Base-by-base conservation (phyloP, 92 coral and sea anemone genomes). In the Diadumene lineata region DNA sequence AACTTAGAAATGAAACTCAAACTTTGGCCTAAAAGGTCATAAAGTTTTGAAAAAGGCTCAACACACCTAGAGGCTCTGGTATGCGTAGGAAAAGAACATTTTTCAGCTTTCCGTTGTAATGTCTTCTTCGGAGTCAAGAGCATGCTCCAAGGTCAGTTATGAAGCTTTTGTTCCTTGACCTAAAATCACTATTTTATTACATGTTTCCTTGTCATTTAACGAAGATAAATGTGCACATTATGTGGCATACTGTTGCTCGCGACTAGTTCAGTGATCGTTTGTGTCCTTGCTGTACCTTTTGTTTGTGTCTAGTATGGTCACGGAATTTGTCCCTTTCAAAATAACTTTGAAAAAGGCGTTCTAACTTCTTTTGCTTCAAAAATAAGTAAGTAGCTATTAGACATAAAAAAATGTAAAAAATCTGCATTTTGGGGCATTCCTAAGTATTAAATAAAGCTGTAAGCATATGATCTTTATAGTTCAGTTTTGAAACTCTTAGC, bases 1-100 rank as follows among this genome's bases (percentile, higher is more conserved):
- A 34, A 67, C 72, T 26, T 25, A 69, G 32, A 51, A 22, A 26
- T 69, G 60, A 34, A 69, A 50, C 38, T 69, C 62, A 46, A 29
- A 34, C 28, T 69, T 50, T 69, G 15, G 74, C 57, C 34, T 51
- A 44, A 16, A n/a, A 48, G 74, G 74, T 69, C 74, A 69, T 51
- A 69, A 69, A 44, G 38, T 27, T 69, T 48, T 69, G 34, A 23
- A 44, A 44, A 60, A 60, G 26, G 26, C 65, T 30, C 17, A 60
- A 60, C 65, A 60, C 65, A 60, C 65, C 65, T 60, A 60, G n/a
- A 23, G 32, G 29, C 4, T 60, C 32, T 60, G 65, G 65, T 23
- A 60, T 60, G 65, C 65, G 26, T 23, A 60, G 65, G 65, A 60
- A 60, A 60, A 26, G 65, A 27, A 7, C 17, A 60, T 60, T 60